Percentiles rank a stretch among this genome's conserved stretches.
Conservation (phyloP, 2,797 vertebrate genomes). For the Acrossocheilus wenchowensis region DNA sequence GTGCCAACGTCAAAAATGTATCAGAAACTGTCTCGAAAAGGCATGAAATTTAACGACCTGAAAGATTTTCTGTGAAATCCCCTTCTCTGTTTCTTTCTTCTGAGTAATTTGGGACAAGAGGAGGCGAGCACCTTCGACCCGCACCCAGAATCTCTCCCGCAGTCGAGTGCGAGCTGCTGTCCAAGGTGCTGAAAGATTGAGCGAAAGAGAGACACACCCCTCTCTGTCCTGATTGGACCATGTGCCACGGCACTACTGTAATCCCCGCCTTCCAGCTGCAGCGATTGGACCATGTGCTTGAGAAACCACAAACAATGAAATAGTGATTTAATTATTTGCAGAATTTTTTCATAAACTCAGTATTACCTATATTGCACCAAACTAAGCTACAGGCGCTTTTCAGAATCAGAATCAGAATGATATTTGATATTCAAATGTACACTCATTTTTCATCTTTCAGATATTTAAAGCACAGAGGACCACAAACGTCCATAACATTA, state of each 20-base stretch:
- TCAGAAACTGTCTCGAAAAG: neutral
- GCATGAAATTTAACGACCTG: neutral
- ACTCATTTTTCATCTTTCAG: neutral
- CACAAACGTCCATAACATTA: neutral
- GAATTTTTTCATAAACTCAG: neutral
- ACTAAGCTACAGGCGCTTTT: too few species aligned
- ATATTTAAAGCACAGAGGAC: neutral
- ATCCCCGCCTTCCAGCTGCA: slow-evolving; percentile 25
- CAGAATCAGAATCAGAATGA: too few species aligned
- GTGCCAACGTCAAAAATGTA: slow-evolving; percentile 44
- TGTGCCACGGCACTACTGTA: neutral
- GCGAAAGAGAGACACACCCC: slow-evolving; percentile 32
- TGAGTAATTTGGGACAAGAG: slow-evolving; percentile 2
- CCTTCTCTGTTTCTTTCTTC: neutral
- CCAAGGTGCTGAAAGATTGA: slow-evolving; percentile 72
- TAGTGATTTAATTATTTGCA: slow-evolving; percentile 32
- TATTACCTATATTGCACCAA: neutral
- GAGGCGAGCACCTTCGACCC: slow-evolving; percentile 25
- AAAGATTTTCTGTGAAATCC: neutral
- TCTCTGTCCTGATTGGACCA: neutral
- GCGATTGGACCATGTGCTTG: slow-evolving; percentile 50
- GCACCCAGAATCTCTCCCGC: slow-evolving; percentile 60
- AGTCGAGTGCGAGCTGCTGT: slow-evolving; percentile 70
- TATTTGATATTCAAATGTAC: neutral
- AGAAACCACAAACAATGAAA: slow-evolving; percentile 38